Evolutionary conservation across 64 coral and sea anemone species (phyloP).

Genomic region (Pachyseris speciosa): DNA sequence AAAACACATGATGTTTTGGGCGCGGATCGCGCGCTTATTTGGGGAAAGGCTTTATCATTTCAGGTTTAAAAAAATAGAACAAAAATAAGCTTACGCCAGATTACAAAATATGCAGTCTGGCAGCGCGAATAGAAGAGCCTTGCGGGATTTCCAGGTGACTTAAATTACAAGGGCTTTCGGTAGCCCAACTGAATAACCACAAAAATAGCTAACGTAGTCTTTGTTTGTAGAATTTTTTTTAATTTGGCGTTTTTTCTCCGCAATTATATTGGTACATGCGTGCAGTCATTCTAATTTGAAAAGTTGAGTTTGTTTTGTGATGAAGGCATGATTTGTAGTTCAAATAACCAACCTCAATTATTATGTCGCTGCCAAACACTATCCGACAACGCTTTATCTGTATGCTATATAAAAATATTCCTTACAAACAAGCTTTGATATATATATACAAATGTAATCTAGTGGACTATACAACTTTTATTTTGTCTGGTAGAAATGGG

Average conservation of each 20-base stretch:
- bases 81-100: background rate
- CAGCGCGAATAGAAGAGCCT: background rate
- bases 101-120: background rate
- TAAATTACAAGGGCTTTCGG: background rate
- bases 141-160: background rate
- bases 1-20: too few species aligned
- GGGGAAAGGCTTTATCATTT: too few species aligned
- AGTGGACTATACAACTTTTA: background rate
- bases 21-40: too few species aligned
- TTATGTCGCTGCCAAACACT: background rate
- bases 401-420: slow-evolving; percentile 17
- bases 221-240: slow-evolving; percentile 11
- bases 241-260: slow-evolving; percentile 20
- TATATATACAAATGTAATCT: background rate
- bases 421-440: background rate
- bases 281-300: background rate
- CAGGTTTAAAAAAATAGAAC: background rate
- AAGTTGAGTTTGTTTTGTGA: background rate
- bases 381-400: background rate
- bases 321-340: background rate
- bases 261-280: background rate
- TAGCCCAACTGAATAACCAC: background rate
- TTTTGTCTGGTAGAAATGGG: background rate
- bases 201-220: background rate
- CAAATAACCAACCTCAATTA: slow-evolving; percentile 9